Evolutionary conservation across 2,797 vertebrate genomes (phyloP).

Genomic region (Bufotes viridis): DNA sequence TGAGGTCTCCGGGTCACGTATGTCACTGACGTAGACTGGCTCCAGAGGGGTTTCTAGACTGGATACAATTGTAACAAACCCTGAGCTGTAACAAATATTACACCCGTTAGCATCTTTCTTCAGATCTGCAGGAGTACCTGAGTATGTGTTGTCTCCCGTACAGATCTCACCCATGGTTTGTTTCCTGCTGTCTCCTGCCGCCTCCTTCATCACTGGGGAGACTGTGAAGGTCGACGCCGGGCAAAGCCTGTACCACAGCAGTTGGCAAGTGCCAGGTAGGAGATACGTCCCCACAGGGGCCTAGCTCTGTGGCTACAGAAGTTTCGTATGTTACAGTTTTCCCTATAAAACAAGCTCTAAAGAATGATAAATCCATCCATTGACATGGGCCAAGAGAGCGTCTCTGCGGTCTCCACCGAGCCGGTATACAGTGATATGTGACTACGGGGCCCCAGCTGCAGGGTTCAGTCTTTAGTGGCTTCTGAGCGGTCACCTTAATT

Average conservation of each 20-base stretch:
- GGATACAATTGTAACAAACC: too few species aligned
- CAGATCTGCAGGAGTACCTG: not conserved
- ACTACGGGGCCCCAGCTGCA: too few species aligned
- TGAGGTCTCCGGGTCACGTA: not conserved
- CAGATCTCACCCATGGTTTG: conserved; percentile 90
- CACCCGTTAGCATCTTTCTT: too few species aligned
- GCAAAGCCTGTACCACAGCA: conserved; percentile 76
- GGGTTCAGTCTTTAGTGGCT: too few species aligned
- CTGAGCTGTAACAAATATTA: not conserved
- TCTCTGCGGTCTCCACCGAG: too few species aligned
- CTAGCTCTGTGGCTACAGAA: too few species aligned
- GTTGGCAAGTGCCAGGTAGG: conserved; percentile 80
- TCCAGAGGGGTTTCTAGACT: not conserved
- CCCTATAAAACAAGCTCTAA: too few species aligned
- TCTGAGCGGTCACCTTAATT: too few species aligned
- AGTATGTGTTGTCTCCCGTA: not conserved
- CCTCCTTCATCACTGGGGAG: conserved; percentile 90
- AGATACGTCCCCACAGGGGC: not conserved
- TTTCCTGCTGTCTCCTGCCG: conserved; percentile 90
- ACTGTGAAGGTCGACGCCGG: conserved; percentile 88
- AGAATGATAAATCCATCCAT: too few species aligned
- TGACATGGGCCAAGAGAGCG: too few species aligned
- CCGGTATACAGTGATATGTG: too few species aligned
- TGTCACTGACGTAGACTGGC: not conserved
- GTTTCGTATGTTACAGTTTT: too few species aligned